phyloP scores from a whole-genome alignment of 1,140 invertebrate genomes.

The Propsilocerus akamusi region DNA sequence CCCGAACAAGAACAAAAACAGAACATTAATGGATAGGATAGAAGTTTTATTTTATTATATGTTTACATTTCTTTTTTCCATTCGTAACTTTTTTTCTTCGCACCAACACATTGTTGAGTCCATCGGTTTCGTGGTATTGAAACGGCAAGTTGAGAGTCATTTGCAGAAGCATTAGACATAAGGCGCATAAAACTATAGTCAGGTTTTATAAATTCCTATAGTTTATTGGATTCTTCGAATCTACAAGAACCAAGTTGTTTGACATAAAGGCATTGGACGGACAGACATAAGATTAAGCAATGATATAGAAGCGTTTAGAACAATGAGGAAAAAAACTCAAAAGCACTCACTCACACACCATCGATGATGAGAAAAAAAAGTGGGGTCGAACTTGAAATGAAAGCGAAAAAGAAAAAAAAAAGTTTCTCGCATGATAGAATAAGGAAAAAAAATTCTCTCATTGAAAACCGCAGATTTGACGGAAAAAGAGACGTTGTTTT shows the following conservation, averaged over 20 bases:
- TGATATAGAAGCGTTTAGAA: too few species aligned
- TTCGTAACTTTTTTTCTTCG: conserved; percentile 3
- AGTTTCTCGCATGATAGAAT: conserved; percentile 4
- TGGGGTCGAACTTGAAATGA: conserved; percentile 9
- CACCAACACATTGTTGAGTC: neutral
- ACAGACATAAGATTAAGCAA: too few species aligned
- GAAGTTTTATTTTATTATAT: conserved; percentile 4
- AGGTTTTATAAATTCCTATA: too few species aligned
- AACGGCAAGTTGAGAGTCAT: neutral
- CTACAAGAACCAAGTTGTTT: too few species aligned
- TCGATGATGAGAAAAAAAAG: conserved; percentile 1
- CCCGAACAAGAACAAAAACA: conserved; percentile 4
- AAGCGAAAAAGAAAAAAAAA: conserved; percentile 7
- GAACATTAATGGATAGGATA: conserved; percentile 3
- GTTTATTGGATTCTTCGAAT: too few species aligned
- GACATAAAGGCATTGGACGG: too few species aligned
- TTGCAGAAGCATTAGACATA: too few species aligned
- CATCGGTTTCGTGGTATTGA: neutral
- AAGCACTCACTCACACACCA: conserved; percentile 3
- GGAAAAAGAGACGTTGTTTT: conserved; percentile 1
- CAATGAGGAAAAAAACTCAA: neutral
- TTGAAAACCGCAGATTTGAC: conserved; percentile 2
- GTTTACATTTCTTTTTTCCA: conserved; percentile 4
- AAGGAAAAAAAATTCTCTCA: conserved; percentile 4
- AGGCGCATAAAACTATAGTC: too few species aligned